A percentile compares a stretch with the other conserved stretches of the same genome.
Conservation (phyloP, 2,797 vertebrate species). For the Orientallactaga sibirica region DNA sequence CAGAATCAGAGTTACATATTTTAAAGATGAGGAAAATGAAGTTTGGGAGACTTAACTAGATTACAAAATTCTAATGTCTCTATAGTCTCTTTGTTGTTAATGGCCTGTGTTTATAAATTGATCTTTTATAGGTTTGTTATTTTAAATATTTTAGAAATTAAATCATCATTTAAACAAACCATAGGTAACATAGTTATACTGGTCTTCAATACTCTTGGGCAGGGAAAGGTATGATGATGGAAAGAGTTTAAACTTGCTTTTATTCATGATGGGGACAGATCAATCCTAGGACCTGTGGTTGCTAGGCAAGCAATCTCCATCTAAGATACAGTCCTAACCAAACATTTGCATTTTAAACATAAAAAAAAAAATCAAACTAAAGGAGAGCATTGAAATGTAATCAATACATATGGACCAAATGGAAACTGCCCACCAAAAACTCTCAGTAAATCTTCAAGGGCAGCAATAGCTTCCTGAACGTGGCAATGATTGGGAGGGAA, state of each 20-base stretch:
- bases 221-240: not conserved
- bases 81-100: not conserved
- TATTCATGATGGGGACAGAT: not conserved
- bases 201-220: slow-evolving; percentile 4
- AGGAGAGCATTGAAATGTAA: slow-evolving; percentile 9
- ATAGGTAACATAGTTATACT: not conserved
- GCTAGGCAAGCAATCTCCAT: not conserved
- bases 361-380: slow-evolving; percentile 16
- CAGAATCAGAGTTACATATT: not conserved
- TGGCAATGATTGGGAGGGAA: not conserved
- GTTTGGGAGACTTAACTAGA: not conserved
- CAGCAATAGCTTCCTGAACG: not conserved
- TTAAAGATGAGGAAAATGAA: slow-evolving; percentile 33
- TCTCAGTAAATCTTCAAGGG: not conserved
- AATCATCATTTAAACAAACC: not conserved
- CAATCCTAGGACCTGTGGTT: not conserved
- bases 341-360: not conserved
- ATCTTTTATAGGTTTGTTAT: not conserved
- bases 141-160: slow-evolving; percentile 45
- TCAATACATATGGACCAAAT: not conserved
- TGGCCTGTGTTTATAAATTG: not conserved
- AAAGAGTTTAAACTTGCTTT: not conserved
- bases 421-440: not conserved
- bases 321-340: not conserved
- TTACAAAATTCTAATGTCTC: not conserved